phyloP scores from a whole-genome alignment of 2,888 invertebrate genomes.

The Caenorhabditis sp. region DNA sequence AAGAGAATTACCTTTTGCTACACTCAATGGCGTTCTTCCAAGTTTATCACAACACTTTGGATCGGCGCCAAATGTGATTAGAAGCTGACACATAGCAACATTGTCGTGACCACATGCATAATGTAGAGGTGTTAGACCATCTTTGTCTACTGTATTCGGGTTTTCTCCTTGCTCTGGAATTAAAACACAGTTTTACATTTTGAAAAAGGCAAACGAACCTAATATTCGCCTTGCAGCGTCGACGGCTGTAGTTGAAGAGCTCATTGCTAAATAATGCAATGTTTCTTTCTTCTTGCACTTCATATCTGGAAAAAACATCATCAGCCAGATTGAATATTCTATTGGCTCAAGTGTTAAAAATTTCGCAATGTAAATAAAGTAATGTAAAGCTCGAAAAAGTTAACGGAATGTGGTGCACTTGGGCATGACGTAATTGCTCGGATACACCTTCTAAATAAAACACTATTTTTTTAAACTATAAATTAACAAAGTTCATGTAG shows the following conservation, averaged over 20 bases:
- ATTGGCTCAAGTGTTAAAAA: too few relatives aligned
- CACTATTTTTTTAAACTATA: too few relatives aligned
- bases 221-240: slow-evolving; percentile 33
- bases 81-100: slow-evolving; percentile 60
- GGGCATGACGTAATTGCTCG: too few relatives aligned
- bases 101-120: slow-evolving; percentile 63
- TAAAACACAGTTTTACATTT: not conserved
- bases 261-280: slow-evolving; percentile 28
- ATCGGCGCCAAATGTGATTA: slow-evolving; percentile 62
- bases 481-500: too few relatives aligned
- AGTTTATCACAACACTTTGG: slow-evolving; percentile 41
- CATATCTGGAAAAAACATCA: not conserved
- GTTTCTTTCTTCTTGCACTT: slow-evolving; percentile 21
- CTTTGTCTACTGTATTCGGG: slow-evolving; percentile 73
- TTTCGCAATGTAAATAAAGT: too few relatives aligned
- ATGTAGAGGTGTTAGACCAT: slow-evolving; percentile 60
- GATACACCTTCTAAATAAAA: too few relatives aligned
- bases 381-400: too few relatives aligned
- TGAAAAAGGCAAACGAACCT: slow-evolving; percentile 7
- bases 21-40: slow-evolving; percentile 44
- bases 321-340: not conserved
- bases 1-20: slow-evolving; percentile 47
- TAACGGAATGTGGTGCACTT: slow-evolving; percentile 3
- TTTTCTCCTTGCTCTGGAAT: slow-evolving; percentile 39
- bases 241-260: slow-evolving; percentile 31